Base-by-base conservation (phyloP, 2,797 vertebrate genomes). In the Gambusia yucatana region DNA sequence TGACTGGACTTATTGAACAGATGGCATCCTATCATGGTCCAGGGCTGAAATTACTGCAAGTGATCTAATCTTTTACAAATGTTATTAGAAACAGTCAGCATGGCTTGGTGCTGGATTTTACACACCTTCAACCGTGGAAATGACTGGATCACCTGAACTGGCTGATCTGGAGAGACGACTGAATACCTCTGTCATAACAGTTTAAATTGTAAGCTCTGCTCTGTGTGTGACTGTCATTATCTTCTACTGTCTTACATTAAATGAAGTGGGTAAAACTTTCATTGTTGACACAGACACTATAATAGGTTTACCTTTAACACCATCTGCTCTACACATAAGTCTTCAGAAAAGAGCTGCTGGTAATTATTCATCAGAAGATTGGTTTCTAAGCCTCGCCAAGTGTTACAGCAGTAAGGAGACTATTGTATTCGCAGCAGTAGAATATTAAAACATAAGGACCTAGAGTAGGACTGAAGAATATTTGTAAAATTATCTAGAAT, bases 301-400 rank as follows among this genome's bases (percentile, higher is more conserved):
- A 84, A 87, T 76, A 88, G 22, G 59, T 89, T 84, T 85, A 88
- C 84, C 78, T 82, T 77, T 75, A 33, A 82, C 76, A 72, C 89
- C 91, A 92, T 91, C 87, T 70, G 67, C 10, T 43, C 67, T 8
- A 44, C 20, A 67, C 20, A 1, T 41, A 43, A 16, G 22, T 44
- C 67, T 39, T 3, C 25, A 70, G 41, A 70, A 43, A 70, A 70
- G 67, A 5, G 36, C 33, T 70, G 41, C 2, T 14, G 6, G 67
- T 70, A 70, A 70, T n/a, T 70, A 22, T 70, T 70, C 10, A 70
- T 70, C 39, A 43, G 44, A 2, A 70, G 41, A 70, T 70, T 70
- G 67, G 41, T 70, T 44, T 70, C 39, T 70, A 43, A 44, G 41
- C 41, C 25, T 70, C 67, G n/a, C 22, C 65, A 69, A 70, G 41